Base-by-base conservation (phyloP, 2,113 vertebrate genomes). In the Lanius collurio region DNA sequence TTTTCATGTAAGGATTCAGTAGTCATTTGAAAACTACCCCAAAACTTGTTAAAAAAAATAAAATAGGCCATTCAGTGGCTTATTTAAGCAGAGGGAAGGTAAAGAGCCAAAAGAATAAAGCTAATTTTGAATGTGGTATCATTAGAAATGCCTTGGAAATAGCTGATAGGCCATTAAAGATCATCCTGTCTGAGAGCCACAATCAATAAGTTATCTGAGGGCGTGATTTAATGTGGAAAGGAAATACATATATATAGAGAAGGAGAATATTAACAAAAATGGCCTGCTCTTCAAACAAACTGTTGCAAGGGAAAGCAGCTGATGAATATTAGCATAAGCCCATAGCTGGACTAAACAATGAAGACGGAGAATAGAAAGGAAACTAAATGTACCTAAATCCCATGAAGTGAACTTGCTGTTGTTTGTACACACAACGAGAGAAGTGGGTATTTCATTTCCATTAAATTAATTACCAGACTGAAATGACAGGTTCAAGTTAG, bases 381-480 rank as follows among this genome's bases (percentile, higher is more conserved):
- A 71, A 64, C 13, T 30, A 44, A 26, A 53, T 59, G 24, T 47
- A 44, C 13, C 26, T 19, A 46, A 67, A 67, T 62, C 11, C 11
- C 14, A 9, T n/a, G 3, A 85, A 41, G 15, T 28, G 13, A 52
- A 27, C 26, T 79, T 41, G 26, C 0, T 55, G 8, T 76, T 82
- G 22, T 0, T 2, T 11, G 8, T 39, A 10, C 8, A 5, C 4
- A n/a, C n/a, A n/a, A 46, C 26, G 68, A 65, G n/a, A 65, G n/a
- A 71, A 75, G 12, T 5, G 26, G 14, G 28, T 71, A 6, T 33
- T 62, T 71, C 7, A 24, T 71, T 79, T 87, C 57, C 15, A 4
- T 39, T 76, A 62, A 41, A n/a, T n/a, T n/a, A n/a, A n/a, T 31
- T 24, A 52, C 20, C 10, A 41, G 26, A 26, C n/a, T 73, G 46